Evolutionary conservation across 2,797 vertebrate genomes (phyloP).

Genomic region (Hirundo rustica): DNA sequence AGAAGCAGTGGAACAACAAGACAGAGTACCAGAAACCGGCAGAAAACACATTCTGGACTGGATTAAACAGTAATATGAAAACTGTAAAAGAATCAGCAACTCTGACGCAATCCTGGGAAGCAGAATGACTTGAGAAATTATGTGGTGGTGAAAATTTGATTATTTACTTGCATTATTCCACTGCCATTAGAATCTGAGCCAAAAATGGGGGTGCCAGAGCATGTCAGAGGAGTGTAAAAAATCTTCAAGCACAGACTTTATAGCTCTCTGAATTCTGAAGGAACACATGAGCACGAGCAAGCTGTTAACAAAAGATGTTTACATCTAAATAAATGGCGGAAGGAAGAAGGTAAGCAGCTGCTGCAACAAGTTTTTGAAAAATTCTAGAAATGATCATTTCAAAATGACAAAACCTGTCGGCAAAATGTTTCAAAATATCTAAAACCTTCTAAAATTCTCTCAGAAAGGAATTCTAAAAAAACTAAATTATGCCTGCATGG

Average conservation of each 20-base stretch:
- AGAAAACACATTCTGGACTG: background rate
- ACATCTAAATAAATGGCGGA: background rate
- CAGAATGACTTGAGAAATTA: background rate
- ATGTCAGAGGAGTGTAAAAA: background rate
- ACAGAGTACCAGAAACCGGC: background rate
- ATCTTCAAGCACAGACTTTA: background rate
- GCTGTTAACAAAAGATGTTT: conserved; percentile 3
- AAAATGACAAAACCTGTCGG: background rate
- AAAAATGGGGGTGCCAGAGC: background rate
- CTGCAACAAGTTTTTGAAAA: background rate
- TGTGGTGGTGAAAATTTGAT: background rate
- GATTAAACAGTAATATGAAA: background rate
- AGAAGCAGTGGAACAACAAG: background rate
- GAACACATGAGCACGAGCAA: background rate
- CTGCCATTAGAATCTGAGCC: background rate
- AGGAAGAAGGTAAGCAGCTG: background rate
- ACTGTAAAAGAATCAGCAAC: background rate
- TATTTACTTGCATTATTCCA: conserved; percentile 12
- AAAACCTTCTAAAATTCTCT: background rate
- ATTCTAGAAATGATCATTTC: background rate
- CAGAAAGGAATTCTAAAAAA: background rate
- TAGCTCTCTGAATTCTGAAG: background rate
- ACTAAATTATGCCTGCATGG: background rate
- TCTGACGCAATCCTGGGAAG: background rate
- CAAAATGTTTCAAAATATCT: background rate